A percentile compares a stretch with the other conserved stretches of the same genome.
phyloP scores from a whole-genome alignment of 1,140 invertebrate genomes.

The Berghia stephanieae region DNA sequence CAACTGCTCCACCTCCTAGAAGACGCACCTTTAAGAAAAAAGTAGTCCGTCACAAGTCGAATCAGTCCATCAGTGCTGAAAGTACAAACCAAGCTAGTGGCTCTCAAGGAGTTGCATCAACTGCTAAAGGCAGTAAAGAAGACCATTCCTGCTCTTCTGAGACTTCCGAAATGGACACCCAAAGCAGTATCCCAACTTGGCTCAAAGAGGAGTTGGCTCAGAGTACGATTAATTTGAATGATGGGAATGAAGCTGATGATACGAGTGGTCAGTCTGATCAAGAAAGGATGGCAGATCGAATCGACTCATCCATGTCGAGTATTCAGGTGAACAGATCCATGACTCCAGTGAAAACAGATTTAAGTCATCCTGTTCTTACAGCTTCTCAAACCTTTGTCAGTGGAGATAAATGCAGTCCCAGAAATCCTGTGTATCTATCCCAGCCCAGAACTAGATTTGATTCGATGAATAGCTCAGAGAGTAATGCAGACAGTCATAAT shows the following conservation, averaged over 20 bases:
- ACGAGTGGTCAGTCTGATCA: conserved; percentile 58
- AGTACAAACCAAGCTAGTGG: neutral
- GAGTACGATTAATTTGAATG: conserved; percentile 49
- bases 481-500: conserved; percentile 35
- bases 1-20: conserved; percentile 72
- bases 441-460: neutral
- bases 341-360: conserved; percentile 32
- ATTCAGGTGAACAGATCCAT: conserved; percentile 60
- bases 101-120: neutral
- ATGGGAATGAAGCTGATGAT: conserved; percentile 61
- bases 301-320: conserved; percentile 59
- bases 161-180: conserved; percentile 26
- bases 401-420: conserved; percentile 5
- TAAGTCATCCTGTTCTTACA: neutral
- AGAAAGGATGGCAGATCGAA: conserved; percentile 32
- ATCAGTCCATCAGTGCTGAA: neutral
- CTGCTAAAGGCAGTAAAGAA: neutral
- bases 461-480: conserved; percentile 48
- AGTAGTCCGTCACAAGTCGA: conserved; percentile 47
- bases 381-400: neutral
- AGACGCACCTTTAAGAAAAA: conserved; percentile 51
- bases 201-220: conserved; percentile 65
- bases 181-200: conserved; percentile 49
- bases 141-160: conserved; percentile 27
- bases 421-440: neutral